phyloP scores from a whole-genome alignment of 1,140 invertebrate genomes.

The Psix sp. region DNA sequence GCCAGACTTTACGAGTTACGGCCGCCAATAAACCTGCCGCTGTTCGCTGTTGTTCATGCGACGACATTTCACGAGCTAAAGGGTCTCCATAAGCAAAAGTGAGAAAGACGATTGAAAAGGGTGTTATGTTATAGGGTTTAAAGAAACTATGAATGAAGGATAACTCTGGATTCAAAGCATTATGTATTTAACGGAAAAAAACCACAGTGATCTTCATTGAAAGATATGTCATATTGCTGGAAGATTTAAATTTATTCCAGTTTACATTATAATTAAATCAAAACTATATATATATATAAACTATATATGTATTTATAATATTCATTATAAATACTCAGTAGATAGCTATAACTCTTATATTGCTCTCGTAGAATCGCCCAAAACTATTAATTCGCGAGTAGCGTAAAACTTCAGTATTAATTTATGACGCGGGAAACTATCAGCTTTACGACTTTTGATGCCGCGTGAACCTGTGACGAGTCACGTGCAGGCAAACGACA shows the following conservation, averaged over 20 bases:
- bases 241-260: too few relatives aligned
- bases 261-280: too few relatives aligned
- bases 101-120: conserved; percentile 46
- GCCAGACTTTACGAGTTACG: conserved; percentile 77
- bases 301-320: too few relatives aligned
- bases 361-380: too few relatives aligned
- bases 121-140: conserved; percentile 52
- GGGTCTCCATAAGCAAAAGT: conserved; percentile 61
- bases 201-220: too few relatives aligned
- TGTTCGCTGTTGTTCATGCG: conserved; percentile 74
- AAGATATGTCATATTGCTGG: too few relatives aligned
- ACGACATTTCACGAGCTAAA: conserved; percentile 72
- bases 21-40: conserved; percentile 76
- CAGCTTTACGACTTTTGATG: conserved; percentile 65
- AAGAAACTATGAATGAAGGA: conserved; percentile 68
- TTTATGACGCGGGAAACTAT: conserved; percentile 67
- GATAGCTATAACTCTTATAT: too few relatives aligned
- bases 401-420: conserved; percentile 60
- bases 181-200: too few relatives aligned
- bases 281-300: too few relatives aligned
- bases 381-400: conserved; percentile 56
- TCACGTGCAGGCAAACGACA: conserved; percentile 56
- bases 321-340: too few relatives aligned
- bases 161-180: conserved; percentile 62
- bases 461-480: conserved; percentile 46